Evolutionary conservation across 2,888 invertebrate species (phyloP).

Genomic region (Chymomyza amoena): DNA sequence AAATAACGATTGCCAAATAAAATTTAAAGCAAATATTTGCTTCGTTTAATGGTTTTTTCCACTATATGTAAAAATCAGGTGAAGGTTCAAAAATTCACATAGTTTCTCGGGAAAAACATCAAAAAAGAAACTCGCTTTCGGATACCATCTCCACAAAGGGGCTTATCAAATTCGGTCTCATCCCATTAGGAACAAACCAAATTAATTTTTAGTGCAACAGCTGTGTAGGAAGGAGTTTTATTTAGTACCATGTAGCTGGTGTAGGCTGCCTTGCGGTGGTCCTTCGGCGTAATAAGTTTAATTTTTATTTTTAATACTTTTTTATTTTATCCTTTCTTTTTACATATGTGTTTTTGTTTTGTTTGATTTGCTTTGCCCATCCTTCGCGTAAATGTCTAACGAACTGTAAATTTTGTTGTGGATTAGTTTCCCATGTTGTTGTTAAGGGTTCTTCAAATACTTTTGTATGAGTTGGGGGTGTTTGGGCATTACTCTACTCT

Average conservation of each 20-base stretch:
- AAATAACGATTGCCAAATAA: no score
- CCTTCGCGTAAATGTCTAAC: slow-evolving; percentile 61
- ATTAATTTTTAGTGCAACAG: slow-evolving; percentile 39
- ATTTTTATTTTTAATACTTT: slow-evolving; percentile 44
- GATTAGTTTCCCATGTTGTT: slow-evolving; percentile 29
- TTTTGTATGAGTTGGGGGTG: not conserved
- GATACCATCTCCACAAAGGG: no score
- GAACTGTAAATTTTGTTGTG: slow-evolving; percentile 63
- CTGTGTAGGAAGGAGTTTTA: slow-evolving; percentile 56
- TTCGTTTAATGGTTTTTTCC: no score
- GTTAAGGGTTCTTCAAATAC: slow-evolving; percentile 2
- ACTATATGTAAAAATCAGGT: no score
- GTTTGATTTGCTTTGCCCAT: slow-evolving; percentile 45
- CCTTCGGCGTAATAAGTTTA: slow-evolving; percentile 48
- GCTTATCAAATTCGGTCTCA: no score
- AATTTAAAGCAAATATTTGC: no score
- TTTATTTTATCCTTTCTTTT: slow-evolving; percentile 10
- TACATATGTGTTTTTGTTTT: slow-evolving; percentile 23
- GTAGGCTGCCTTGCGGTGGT: slow-evolving; percentile 8
- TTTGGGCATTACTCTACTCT: not conserved
- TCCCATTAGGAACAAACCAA: no score
- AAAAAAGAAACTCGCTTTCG: no score
- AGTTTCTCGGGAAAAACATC: no score
- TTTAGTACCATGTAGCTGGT: slow-evolving; percentile 2
- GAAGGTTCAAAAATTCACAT: no score